Percentiles rank a stretch among this genome's conserved stretches.
These are phyloP conservation scores for Perizoma flavofasciatum DNA, from an alignment of 2,888 invertebrate species.

Conservation along the genomic window DNA sequence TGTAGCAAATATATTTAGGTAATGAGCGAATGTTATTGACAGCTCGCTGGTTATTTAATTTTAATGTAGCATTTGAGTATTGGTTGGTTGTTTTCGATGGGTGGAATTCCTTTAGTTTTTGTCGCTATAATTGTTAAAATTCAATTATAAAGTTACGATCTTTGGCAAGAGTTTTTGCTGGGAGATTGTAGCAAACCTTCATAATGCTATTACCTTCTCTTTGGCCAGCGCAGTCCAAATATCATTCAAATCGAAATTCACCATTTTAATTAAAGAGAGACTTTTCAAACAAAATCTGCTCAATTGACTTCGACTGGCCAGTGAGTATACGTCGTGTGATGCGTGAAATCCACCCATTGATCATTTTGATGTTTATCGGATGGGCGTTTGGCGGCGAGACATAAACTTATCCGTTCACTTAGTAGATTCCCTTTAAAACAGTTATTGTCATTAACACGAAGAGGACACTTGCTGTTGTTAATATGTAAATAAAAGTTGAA, in stretches of 20 bases:
- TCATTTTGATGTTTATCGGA: slow-evolving; percentile 7
- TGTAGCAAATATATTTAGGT: slow-evolving; percentile 63
- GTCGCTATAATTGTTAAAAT: slow-evolving; percentile 57
- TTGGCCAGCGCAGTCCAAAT: too few relatives aligned
- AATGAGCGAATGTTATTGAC: slow-evolving; percentile 66
- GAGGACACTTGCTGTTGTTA: slow-evolving; percentile 77
- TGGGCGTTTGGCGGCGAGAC: slow-evolving; percentile 20
- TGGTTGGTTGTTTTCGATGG: slow-evolving; percentile 50
- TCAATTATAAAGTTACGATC: slow-evolving; percentile 39
- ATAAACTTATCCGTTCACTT: slow-evolving; percentile 44
- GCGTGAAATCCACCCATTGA: slow-evolving; percentile 30
- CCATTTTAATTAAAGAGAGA: too few relatives aligned
- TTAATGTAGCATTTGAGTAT: slow-evolving; percentile 61
- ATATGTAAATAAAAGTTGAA: slow-evolving; percentile 84
- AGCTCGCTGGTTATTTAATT: slow-evolving; percentile 66
- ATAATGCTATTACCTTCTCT: too few relatives aligned
- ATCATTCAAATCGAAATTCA: too few relatives aligned
- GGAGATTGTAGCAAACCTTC: too few relatives aligned
- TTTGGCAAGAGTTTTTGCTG: too few relatives aligned
- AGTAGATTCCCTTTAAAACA: slow-evolving; percentile 69
- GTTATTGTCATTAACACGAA: slow-evolving; percentile 67
- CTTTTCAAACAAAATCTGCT: too few relatives aligned
- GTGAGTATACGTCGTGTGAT: slow-evolving; percentile 2
- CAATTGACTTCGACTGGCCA: too few relatives aligned
- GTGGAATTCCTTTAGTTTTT: slow-evolving; percentile 42